Base-by-base conservation (phyloP, 2,888 invertebrate species). In the Pammene fasciana region DNA sequence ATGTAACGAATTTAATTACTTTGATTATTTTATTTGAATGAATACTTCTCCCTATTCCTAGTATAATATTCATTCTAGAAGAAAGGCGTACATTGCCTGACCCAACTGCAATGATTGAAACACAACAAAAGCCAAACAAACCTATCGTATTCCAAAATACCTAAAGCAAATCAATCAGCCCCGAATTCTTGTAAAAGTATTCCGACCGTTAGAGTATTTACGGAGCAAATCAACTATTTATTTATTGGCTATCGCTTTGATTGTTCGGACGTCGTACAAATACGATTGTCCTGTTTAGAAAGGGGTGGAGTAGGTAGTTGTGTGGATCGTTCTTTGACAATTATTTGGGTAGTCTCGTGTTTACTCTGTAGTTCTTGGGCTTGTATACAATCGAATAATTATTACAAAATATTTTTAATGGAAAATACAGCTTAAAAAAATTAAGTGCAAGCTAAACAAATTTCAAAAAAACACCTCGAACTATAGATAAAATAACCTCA, bases 211-310 rank as follows among this genome's bases (percentile, higher is more conserved):
- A 77, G 82, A 90, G 87, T 89, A 89, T 90, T 91, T 90, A 89
- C 88, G 86, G 85, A 89, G 87, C 86, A 87, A 90, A 90, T 90
- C 86, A 90, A 89, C 84, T 89, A 91, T 91, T 92, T 91, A 90
- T 90, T 90, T 89, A 89, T 88, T 88, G 88, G 81, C 85, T 80
- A 85, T 86, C 83, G 84, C 90, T 90, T 90, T 90, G 91, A 91
- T 89, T 89, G 86, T 78, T 45, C 82, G 83, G 84, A 81, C 87
- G 86, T 82, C 80, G 76, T 73, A 76, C 85, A 87, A 88, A 88
- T 77, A 82, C 84, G 83, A 86, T 85, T 88, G 89, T 87, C 86
- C 83, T 84, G 83, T 80, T 79, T 78, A 78, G 75, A 75, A 81
- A 85, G 83, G 83, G 85, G 81, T 82, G 74, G 65, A 16, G 80